Evolutionary conservation across 2,797 vertebrate species (phyloP).

Genomic region (Heliangelus exortis): DNA sequence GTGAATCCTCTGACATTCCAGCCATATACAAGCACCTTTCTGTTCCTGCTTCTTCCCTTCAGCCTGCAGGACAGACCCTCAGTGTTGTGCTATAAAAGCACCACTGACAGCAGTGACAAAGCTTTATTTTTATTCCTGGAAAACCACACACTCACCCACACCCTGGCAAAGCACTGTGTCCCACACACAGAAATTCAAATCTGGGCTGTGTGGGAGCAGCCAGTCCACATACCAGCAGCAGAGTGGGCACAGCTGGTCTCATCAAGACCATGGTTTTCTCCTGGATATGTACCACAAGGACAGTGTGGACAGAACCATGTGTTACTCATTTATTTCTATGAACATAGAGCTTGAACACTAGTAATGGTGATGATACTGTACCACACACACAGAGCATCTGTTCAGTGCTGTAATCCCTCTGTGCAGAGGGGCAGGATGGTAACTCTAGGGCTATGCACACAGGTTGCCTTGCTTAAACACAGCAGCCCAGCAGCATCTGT

Average conservation of each 20-base stretch:
- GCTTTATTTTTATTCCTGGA: not conserved
- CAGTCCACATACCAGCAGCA: not conserved
- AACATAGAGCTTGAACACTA: not conserved
- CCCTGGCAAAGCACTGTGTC: not conserved
- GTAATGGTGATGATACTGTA: not conserved
- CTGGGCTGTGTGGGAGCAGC: not conserved
- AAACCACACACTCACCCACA: not conserved
- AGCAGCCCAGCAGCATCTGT: not conserved
- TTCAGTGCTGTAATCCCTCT: not conserved
- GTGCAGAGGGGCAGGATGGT: not conserved
- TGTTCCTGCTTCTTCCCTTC: not conserved
- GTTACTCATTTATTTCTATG: not conserved
- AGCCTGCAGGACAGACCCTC: not conserved
- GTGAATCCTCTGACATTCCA: not conserved
- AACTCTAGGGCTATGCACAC: not conserved
- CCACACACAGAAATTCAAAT: not conserved
- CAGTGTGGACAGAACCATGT: not conserved
- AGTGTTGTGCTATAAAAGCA: not conserved
- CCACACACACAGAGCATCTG: not conserved
- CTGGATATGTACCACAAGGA: not conserved
- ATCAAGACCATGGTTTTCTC: not conserved
- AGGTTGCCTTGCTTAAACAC: not conserved
- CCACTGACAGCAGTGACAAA: not conserved
- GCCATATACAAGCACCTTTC: not conserved
- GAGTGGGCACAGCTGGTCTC: not conserved